Evolutionary conservation across 2,888 invertebrate species (phyloP).

Genomic region (Gymnoscelis rufifasciata): DNA sequence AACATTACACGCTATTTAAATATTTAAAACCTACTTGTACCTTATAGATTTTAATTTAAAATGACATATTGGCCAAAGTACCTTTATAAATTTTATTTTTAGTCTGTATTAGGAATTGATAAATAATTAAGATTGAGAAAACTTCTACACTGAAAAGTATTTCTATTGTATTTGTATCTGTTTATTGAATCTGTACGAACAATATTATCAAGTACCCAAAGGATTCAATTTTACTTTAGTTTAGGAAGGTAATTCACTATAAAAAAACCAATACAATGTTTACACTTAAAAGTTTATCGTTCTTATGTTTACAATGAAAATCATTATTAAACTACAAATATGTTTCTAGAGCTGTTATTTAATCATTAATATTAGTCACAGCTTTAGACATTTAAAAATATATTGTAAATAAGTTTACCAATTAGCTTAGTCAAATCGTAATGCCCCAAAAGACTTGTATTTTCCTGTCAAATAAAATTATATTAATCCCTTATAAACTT

Average conservation of each 20-base stretch:
- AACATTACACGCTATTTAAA: no score
- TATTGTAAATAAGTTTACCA: conserved; percentile 14
- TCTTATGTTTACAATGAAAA: no score
- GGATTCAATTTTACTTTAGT: no score
- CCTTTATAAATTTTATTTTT: background rate
- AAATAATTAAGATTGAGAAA: conserved; percentile 4
- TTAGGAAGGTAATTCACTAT: no score
- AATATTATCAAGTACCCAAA: no score
- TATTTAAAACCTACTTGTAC: background rate
- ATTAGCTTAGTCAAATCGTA: conserved; percentile 10
- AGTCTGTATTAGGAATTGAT: conserved; percentile 5
- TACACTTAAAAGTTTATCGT: no score
- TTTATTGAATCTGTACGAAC: no score
- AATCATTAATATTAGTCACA: background rate
- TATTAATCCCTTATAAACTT: conserved; percentile 2
- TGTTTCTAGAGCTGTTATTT: background rate
- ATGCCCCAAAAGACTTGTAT: conserved; percentile 15
- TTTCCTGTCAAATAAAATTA: conserved; percentile 7
- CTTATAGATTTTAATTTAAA: background rate
- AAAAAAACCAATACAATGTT: no score
- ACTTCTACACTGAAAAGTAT: no score
- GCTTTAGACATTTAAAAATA: background rate
- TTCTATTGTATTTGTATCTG: no score
- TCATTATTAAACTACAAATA: no score
- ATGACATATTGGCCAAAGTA: conserved; percentile 16